phyloP scores from a whole-genome alignment of 1,140 invertebrate genomes.

The Steinernema feltiae region DNA sequence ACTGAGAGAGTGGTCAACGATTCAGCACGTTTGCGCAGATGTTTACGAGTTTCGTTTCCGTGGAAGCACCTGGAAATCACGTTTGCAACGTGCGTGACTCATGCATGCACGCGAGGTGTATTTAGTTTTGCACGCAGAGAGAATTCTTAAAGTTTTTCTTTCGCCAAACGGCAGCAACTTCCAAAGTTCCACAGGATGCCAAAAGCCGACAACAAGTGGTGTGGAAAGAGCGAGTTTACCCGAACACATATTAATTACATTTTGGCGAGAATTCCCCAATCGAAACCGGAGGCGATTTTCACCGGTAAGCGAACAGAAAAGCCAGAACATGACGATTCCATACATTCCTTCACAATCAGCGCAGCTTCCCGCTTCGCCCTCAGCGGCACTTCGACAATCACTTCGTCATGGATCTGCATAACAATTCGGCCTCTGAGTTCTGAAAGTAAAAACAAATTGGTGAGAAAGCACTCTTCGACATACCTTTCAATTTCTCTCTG shows the following conservation, averaged over 20 bases:
- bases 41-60: too few relatives aligned
- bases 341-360: neutral
- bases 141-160: too few relatives aligned
- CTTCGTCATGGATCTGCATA: constrained; percentile 88
- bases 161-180: too few relatives aligned
- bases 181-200: too few relatives aligned
- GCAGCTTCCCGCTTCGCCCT: neutral
- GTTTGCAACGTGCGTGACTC: too few relatives aligned
- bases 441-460: constrained; percentile 14
- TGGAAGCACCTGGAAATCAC: too few relatives aligned
- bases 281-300: neutral
- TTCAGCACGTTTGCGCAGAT: too few relatives aligned
- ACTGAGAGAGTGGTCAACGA: too few relatives aligned
- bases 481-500: constrained; percentile 59
- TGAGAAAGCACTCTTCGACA: constrained; percentile 11
- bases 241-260: neutral
- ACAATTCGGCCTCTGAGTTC: constrained; percentile 66
- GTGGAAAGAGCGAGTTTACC: neutral
- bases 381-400: constrained; percentile 71
- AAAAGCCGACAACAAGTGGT: too few relatives aligned
- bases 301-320: neutral
- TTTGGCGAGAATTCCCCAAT: neutral
- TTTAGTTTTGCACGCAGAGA: too few relatives aligned
- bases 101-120: too few relatives aligned
- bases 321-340: neutral